Evolutionary conservation across 2,797 vertebrate genomes (phyloP).

Genomic region (Xenopus petersii): DNA sequence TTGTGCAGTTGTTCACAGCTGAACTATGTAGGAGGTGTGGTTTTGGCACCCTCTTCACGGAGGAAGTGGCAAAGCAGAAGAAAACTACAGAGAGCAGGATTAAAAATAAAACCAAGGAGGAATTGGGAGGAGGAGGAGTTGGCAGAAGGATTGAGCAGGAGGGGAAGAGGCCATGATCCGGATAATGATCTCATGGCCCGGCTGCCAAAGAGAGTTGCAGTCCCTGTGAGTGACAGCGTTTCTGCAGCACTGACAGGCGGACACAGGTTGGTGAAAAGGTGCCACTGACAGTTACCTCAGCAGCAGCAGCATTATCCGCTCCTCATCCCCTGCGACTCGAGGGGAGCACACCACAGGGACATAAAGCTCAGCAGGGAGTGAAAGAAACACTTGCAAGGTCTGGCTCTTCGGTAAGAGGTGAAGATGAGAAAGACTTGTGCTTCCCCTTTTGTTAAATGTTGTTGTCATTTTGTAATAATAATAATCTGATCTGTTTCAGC

Average conservation of each 20-base stretch:
- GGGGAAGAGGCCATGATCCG: slow-evolving; percentile 64
- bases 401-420: slow-evolving; percentile 1
- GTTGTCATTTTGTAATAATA: too few relatives aligned
- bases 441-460: slow-evolving; percentile 13
- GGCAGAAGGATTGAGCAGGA: slow-evolving; percentile 46
- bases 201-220: slow-evolving; percentile 32
- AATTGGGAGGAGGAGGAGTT: slow-evolving; percentile 45
- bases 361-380: slow-evolving; percentile 7
- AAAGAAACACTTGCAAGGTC: background rate
- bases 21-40: slow-evolving; percentile 40
- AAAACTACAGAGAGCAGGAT: slow-evolving; percentile 46
- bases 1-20: slow-evolving; percentile 17
- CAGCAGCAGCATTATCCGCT: slow-evolving; percentile 8
- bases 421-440: slow-evolving; percentile 6
- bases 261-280: slow-evolving; percentile 31
- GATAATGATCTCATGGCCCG: slow-evolving; percentile 58
- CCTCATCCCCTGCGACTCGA: slow-evolving; percentile 4
- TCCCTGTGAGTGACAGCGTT: slow-evolving; percentile 26
- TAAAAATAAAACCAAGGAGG: slow-evolving; percentile 48
- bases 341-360: slow-evolving; percentile 3
- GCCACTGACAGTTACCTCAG: slow-evolving; percentile 26
- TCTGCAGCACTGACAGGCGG: slow-evolving; percentile 37
- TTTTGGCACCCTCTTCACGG: slow-evolving; percentile 38
- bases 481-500: background rate
- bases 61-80: slow-evolving; percentile 39